Evolutionary conservation across 53 echinoderm and acorn worm species (phyloP), one percentile per base, ranked within the genome.

Genomic region (Holothuria leucospilota): DNA sequence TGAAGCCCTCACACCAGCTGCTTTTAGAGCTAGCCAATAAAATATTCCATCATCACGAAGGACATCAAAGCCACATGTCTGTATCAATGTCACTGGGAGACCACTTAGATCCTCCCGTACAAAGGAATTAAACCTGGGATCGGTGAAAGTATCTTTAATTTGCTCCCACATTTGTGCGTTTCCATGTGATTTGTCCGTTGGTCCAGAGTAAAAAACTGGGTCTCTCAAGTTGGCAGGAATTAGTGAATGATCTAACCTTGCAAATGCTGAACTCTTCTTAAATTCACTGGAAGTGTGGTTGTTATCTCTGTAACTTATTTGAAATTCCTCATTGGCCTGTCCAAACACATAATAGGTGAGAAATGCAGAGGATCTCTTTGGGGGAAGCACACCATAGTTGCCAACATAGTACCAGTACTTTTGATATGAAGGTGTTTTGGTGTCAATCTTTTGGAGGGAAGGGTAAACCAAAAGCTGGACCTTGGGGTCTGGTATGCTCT

Each of bases 401-500:
- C 85, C 72, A 24, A 85, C 52, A 26, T 85, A 29, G 60, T 58
- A 39, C 10, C 28, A n/a, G 51, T 56, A 52, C 39, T 85, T 85
- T 26, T 85, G 85, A 56, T 71, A 53, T 0, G 85, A 85, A 3
- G 95, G 95, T 29, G 88, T 86, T 70, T 87, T 79, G 13, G 71
- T 81, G 61, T 95, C 91, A 13, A 95, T 72, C 38, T 85, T 78
- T 78, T 95, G 95, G 0, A 87, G 79, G 30, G 86, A 58, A 7
- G 95, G 95, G 34, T 95, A 93, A 15, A 95, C 86, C 38, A 95
- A 68, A 18, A 84, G 84, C 69, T 93, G 95, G 51, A 92, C 75
- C 61, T 93, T 91, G 49, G 86, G 26, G 39, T 90, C 80, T 15
- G 93, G 93, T 12, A 88, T 69, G 8, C 49, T 70, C 13, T 78